Evolutionary conservation across 2,113 vertebrate species (phyloP).

Genomic region (Apteryx owenii): DNA sequence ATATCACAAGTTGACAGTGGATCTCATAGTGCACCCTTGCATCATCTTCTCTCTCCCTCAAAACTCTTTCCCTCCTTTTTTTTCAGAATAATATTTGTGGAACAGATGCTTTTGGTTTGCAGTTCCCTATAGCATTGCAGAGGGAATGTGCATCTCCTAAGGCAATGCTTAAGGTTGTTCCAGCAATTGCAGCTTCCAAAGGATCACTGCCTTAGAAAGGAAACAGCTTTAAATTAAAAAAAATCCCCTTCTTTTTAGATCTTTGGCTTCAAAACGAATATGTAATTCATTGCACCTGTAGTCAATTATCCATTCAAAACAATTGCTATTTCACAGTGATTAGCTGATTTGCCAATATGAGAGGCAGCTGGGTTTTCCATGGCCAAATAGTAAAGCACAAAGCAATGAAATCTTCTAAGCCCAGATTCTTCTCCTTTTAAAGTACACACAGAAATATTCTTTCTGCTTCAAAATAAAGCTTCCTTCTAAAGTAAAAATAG

Average conservation of each 20-base stretch:
- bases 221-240: not conserved
- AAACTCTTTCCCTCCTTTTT: not conserved
- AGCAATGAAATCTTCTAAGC: conserved; percentile 63
- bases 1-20: not conserved
- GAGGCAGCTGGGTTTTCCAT: conserved; percentile 73
- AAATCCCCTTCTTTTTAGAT: conserved; percentile 17
- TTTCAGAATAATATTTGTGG: not conserved
- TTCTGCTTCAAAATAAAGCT: conserved; percentile 46
- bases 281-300: conserved; percentile 80
- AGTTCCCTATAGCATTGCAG: not conserved
- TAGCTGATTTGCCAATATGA: conserved; percentile 69
- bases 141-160: not conserved
- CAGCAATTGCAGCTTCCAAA: conserved; percentile 7
- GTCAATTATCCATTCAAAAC: conserved; percentile 77
- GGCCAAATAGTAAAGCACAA: conserved; percentile 49
- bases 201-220: not conserved
- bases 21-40: rapidly evolving
- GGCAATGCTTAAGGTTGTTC: not conserved
- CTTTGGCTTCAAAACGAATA: conserved; percentile 35
- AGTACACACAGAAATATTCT: conserved; percentile 35
- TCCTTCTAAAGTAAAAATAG: conserved; percentile 59
- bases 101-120: not conserved
- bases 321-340: conserved; percentile 72
- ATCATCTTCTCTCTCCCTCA: not conserved
- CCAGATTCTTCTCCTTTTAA: conserved; percentile 55